Evolutionary conservation across 1,140 invertebrate species (phyloP).

Genomic region (Pseudachorutes palmiensis): DNA sequence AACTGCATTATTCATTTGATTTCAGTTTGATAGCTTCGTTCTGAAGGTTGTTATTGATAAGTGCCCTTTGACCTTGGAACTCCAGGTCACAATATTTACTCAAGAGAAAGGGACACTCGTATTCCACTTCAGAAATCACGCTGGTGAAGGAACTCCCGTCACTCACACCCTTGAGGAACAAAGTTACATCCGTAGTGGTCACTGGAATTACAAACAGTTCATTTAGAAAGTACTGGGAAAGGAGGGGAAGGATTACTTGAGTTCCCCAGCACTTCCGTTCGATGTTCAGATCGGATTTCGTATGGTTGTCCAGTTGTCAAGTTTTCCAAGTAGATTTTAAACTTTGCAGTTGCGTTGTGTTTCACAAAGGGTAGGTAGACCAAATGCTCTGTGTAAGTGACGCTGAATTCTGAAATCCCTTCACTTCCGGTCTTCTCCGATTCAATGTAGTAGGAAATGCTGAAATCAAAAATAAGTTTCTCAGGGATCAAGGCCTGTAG

Average conservation of each 20-base stretch:
- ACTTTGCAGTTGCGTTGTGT: slow-evolving; percentile 50
- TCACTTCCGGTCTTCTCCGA: slow-evolving; percentile 55
- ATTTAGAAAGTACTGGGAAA: neutral
- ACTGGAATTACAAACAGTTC: slow-evolving; percentile 12
- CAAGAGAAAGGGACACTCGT: neutral
- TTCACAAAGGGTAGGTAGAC: slow-evolving; percentile 54
- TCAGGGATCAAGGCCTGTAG: slow-evolving; percentile 10
- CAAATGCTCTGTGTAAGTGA: slow-evolving; percentile 56
- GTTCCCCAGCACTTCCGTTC: too few species aligned
- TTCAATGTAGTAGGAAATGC: slow-evolving; percentile 44
- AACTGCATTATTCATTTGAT: slow-evolving; percentile 1
- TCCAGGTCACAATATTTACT: neutral
- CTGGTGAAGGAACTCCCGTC: neutral
- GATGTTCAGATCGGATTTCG: too few species aligned
- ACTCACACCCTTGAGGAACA: neutral
- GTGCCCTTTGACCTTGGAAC: neutral
- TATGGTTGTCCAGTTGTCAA: too few species aligned
- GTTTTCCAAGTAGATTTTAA: neutral
- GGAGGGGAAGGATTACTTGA: too few species aligned
- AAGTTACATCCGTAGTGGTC: neutral
- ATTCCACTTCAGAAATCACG: slow-evolving; percentile 1
- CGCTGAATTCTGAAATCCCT: slow-evolving; percentile 60
- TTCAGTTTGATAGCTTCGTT: neutral
- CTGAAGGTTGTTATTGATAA: neutral
- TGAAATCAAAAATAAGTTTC: slow-evolving; percentile 9